Base-by-base conservation (phyloP, 2,113 vertebrate species). In the Psammodynastes pulverulentus region DNA sequence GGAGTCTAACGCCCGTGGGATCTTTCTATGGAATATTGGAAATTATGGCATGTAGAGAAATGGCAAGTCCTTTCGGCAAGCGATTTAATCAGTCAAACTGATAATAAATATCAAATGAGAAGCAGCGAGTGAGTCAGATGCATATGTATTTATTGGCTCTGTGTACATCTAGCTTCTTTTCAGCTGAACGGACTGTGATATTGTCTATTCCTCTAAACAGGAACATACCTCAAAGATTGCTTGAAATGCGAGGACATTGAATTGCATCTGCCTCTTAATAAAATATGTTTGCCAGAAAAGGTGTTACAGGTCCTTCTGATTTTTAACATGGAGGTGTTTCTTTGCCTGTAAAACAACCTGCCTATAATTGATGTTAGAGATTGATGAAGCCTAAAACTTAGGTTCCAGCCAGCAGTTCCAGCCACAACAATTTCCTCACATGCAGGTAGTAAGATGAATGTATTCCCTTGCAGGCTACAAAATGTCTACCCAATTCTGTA, bases 21-120 rank as follows among this genome's bases (percentile, higher is more conserved):
- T 29, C 56, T 92, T 91, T 52, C 24, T 51, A 62, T 86, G 88
- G 89, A 89, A 92, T 88, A 39, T 12, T 26, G 43, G 46, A n/a
- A n/a, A n/a, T n/a, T n/a, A n/a, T n/a, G n/a, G n/a, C 0, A 4
- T 10, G 49, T 0, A 0, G 9, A n/a, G 29, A 49, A 19, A 52
- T 89, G 94, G 92, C 86, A 0, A 19, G 3, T 24, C 12, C 87
- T 93, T 95, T 91, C 93, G 51, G 17, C 92, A 39, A 88, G 12
- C 53, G 39, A 26, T 84, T 9, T 54, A 93, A 90, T 93, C 72
- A 93, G 17, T 12, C 21, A 90, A 54, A 79, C 43, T 4, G 48
- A 13, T 58, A 49, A 48, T 58, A 88, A 87, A 91, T 56, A 92
- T 48, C 21, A 89, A 26, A 21, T 46, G 45, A 90, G 17, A 84